Base-by-base conservation (phyloP, 2,888 invertebrate species). In the Embidobia sp. region DNA sequence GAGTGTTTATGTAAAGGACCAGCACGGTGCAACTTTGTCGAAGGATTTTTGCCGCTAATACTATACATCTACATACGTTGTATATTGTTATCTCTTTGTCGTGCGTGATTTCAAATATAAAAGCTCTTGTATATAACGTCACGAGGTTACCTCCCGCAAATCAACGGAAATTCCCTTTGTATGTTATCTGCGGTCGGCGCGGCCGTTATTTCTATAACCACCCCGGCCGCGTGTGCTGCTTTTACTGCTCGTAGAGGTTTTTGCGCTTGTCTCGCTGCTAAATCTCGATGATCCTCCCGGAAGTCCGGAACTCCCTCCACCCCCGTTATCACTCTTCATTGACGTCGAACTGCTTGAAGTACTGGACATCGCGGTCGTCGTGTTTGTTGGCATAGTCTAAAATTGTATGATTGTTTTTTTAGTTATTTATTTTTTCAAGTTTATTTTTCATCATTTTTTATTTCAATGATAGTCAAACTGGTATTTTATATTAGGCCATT, bases 121-220 rank as follows among this genome's bases (percentile, higher is more conserved):
- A 22, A 3, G 22, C 22, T 22, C 3, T 22, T 22, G 6, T 22
- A 22, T 22, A 22, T 4, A 4, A 4, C 6, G 6, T 4, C 3
- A 22, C 22, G 3, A 1, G 15, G 26, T 8, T 19, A 48, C 27
- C 3, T 18, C 55, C 64, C 53, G 48, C 35, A 46, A 70, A 61
- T 40, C 53, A 66, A 29, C 37, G 48, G 22, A 19, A 31, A 37
- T 37, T 49, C 61, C n/a, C 67, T 75, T 81, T 73, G 79, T 80
- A 77, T 88, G 89, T 86, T 89, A 89, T 89, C 89, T 89, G 63
- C 89, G 85, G 22, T 89, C 89, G 49, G 80, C 85, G 0, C 88
- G 85, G 22, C 86, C 84, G 10, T 88, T 88, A 61, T 89, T 89
- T 63, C 89, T 80, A 66, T 89, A 88, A 15, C 82, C 75, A 2